Conservation (phyloP, 2,888 invertebrate species). For the Spodoptera littoralis region DNA sequence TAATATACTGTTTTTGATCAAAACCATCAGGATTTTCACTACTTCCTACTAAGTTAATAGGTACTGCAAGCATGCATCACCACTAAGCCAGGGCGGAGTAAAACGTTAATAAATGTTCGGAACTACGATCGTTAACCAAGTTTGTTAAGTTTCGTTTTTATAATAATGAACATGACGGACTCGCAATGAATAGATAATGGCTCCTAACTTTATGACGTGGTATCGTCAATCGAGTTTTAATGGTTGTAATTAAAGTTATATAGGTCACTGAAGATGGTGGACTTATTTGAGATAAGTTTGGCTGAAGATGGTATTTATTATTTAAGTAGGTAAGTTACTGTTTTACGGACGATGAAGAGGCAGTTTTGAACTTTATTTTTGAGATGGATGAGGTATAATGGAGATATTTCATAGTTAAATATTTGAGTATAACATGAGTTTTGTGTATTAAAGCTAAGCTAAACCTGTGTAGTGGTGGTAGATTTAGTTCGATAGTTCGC, state of each 20-base stretch:
- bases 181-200: slow-evolving; percentile 32
- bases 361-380: no score
- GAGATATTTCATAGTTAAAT: no score
- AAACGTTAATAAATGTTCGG: slow-evolving; percentile 18
- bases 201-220: background rate
- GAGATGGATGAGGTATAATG: no score
- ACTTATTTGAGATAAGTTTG: slow-evolving; percentile 1
- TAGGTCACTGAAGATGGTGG: slow-evolving; percentile 10
- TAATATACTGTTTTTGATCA: no score
- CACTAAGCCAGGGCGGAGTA: slow-evolving; percentile 7
- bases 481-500: no score
- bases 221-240: slow-evolving; percentile 23
- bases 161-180: slow-evolving; percentile 31
- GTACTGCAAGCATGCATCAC: background rate
- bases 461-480: no score
- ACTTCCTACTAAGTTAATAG: no score
- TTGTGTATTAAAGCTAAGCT: no score
- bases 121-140: slow-evolving; percentile 29
- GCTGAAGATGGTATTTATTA: background rate
- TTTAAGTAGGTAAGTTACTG: background rate
- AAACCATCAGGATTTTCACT: no score
- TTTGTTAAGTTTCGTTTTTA: slow-evolving; percentile 32
- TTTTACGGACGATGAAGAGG: no score
- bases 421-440: no score
- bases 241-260: slow-evolving; percentile 21